A percentile compares a stretch with the other conserved stretches of the same genome.
phyloP scores from a whole-genome alignment of 2,113 vertebrate genomes.

The Dinomys branickii region DNA sequence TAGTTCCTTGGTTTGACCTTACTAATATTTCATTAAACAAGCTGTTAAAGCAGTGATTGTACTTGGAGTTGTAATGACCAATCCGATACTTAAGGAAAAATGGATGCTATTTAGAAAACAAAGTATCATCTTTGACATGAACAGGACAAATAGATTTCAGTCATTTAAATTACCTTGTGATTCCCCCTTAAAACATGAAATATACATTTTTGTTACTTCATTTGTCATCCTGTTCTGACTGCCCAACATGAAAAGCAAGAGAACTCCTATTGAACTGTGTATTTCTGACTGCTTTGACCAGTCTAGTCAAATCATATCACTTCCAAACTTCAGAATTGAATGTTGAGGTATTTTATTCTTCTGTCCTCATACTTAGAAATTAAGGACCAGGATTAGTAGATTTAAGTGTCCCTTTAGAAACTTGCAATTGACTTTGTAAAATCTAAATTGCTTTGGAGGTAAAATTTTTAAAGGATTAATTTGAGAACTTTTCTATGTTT shows the following conservation, averaged over 20 bases:
- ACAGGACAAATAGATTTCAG: conserved; percentile 59
- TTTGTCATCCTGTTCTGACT: conserved; percentile 72
- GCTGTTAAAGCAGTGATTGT: conserved; percentile 75
- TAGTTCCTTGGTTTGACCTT: conserved; percentile 83
- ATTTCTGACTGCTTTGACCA: conserved; percentile 78
- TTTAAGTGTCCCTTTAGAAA: conserved; percentile 46
- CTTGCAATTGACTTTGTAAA: conserved; percentile 69
- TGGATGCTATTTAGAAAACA: conserved; percentile 22
- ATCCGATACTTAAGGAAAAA: conserved; percentile 62
- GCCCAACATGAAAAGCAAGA: conserved; percentile 32
- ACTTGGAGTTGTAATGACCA: conserved; percentile 75
- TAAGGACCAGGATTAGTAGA: conserved; percentile 48
- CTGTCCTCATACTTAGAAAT: conserved; percentile 59
- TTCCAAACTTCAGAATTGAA: conserved; percentile 51
- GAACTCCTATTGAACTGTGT: conserved; percentile 72
- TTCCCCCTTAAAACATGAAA: conserved; percentile 64
- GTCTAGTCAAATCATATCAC: conserved; percentile 60
- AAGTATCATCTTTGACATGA: neutral
- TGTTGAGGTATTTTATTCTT: conserved; percentile 49
- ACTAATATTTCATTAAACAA: conserved; percentile 80
- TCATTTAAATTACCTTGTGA: conserved; percentile 53
- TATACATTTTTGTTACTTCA: conserved; percentile 48
- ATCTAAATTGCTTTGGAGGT: conserved; percentile 60
- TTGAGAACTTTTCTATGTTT: conserved; percentile 65
- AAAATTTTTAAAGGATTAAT: conserved; percentile 47